Conservation (phyloP, 1,140 invertebrate genomes). For the Batillaria attramentaria region DNA sequence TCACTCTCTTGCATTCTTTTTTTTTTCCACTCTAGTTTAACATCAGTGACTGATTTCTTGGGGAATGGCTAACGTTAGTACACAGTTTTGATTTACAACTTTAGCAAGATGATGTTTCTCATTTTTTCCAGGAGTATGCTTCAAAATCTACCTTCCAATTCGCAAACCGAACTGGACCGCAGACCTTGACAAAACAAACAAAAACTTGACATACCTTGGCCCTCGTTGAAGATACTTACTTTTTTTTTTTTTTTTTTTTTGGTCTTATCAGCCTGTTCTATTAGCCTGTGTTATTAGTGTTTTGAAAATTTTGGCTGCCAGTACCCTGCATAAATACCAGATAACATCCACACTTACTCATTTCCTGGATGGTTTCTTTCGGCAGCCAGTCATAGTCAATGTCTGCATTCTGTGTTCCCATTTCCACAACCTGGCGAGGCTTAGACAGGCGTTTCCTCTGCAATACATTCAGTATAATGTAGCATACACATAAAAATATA, state of each 20-base stretch:
- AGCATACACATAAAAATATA: not conserved
- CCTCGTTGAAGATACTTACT: not conserved
- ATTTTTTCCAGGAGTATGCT: too few species aligned
- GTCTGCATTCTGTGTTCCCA: slow-evolving; percentile 85
- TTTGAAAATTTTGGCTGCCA: too few species aligned
- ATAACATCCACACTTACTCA: slow-evolving; percentile 52
- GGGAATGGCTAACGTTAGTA: too few species aligned
- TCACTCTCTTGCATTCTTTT: slow-evolving; percentile 5
- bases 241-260: not conserved
- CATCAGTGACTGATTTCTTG: not conserved
- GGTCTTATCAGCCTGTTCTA: not conserved
- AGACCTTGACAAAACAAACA: not conserved
- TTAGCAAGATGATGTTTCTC: too few species aligned
- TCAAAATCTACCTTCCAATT: too few species aligned
- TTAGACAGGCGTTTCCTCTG: slow-evolving; percentile 75
- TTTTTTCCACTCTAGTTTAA: not conserved
- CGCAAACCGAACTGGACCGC: too few species aligned
- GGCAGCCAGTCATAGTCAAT: slow-evolving; percentile 99
- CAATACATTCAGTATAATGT: too few species aligned
- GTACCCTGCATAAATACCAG: not conserved
- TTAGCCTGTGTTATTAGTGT: not conserved
- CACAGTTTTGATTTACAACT: too few species aligned
- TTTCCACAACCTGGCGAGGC: slow-evolving; percentile 77
- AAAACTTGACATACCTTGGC: not conserved
- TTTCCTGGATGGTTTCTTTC: slow-evolving; percentile 78